Conservation (phyloP, 2,113 vertebrate species). For the Labeo rohita region DNA sequence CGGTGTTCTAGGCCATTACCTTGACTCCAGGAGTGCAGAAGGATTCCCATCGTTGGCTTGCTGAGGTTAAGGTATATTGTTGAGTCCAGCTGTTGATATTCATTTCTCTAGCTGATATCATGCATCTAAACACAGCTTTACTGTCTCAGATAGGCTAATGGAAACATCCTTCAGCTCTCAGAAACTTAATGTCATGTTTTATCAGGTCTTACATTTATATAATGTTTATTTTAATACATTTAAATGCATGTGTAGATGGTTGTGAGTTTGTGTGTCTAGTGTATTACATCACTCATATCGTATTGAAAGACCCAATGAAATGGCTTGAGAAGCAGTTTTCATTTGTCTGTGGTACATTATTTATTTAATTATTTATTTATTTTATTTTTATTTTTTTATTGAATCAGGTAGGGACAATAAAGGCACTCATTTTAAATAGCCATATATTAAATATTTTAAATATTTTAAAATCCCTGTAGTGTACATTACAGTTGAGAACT, state of each 20-base stretch:
- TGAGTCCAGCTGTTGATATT: background rate
- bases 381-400: background rate
- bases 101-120: background rate
- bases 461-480: background rate
- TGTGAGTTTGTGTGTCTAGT: background rate
- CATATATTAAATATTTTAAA: too few relatives aligned
- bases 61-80: constrained; percentile 89
- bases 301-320: background rate
- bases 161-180: constrained; percentile 4
- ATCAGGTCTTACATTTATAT: constrained; percentile 18
- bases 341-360: background rate
- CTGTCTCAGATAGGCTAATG: background rate
- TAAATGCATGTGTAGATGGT: constrained; percentile 13
- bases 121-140: constrained; percentile 21
- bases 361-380: background rate
- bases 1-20: constrained; percentile 80
- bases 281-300: too few relatives aligned
- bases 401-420: background rate
- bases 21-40: constrained; percentile 78
- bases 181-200: constrained; percentile 2
- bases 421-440: background rate
- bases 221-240: background rate
- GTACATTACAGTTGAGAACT: background rate
- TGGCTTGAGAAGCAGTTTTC: background rate
- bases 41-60: constrained; percentile 90